phyloP scores from a whole-genome alignment of 2,113 vertebrate genomes.

The Rhagologus leucostigma region DNA sequence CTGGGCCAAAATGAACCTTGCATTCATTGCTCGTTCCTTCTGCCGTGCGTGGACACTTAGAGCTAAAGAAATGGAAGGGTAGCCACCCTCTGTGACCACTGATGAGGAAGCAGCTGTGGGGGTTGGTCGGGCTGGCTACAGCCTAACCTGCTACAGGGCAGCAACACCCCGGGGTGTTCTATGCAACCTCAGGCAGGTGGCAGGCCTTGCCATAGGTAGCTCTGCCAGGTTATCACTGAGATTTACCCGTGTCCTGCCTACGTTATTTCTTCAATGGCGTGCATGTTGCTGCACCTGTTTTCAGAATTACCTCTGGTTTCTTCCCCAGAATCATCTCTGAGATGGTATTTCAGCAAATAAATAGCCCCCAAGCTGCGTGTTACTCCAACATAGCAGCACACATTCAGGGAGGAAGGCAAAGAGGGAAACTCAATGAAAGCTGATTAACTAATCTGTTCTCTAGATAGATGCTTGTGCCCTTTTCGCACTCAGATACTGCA shows the following conservation, averaged over 20 bases:
- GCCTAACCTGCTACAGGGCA: not conserved
- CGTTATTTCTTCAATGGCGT: accelerated
- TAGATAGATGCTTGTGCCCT: not conserved
- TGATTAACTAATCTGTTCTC: not conserved
- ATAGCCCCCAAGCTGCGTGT: not conserved
- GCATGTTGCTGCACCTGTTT: not conserved
- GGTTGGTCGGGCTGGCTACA: accelerated
- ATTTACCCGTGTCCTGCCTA: not conserved
- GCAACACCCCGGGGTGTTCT: accelerated
- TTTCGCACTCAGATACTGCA: not conserved
- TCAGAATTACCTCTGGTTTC: not conserved
- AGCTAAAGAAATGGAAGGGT: not conserved
- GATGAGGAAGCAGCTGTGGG: not conserved
- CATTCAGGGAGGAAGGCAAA: not conserved
- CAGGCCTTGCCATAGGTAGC: not conserved
- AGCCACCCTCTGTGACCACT: not conserved
- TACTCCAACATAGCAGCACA: not conserved
- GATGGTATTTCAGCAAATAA: not conserved
- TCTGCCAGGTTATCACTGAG: not conserved
- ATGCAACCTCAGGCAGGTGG: not conserved
- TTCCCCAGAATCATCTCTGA: not conserved
- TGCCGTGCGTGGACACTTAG: not conserved
- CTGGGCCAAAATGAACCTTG: not conserved
- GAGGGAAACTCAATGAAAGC: not conserved
- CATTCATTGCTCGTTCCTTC: not conserved